These are phyloP conservation scores for Andrena cerasifolii DNA, from an alignment of 1,140 invertebrate genomes.

Conservation along the genomic window DNA sequence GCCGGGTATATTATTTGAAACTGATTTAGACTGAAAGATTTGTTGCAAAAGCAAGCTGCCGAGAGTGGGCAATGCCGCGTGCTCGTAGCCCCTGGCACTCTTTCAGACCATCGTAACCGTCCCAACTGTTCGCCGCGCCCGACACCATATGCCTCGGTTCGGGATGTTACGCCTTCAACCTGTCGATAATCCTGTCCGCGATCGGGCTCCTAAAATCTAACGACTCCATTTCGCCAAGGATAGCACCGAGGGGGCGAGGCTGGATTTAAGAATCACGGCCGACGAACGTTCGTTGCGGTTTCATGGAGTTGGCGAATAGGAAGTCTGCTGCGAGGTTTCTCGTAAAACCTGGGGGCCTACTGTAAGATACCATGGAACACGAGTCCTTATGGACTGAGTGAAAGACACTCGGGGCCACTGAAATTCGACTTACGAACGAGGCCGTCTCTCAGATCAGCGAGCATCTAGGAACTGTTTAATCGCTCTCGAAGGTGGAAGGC, in stretches of 20 bases:
- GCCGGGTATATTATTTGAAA: slow-evolving; percentile 78
- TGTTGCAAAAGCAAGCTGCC: slow-evolving; percentile 74
- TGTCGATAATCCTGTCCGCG: slow-evolving; percentile 64
- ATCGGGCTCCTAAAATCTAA: slow-evolving; percentile 57
- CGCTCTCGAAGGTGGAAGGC: not conserved
- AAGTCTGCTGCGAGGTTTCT: no score
- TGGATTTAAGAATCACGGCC: not conserved
- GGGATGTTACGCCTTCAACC: slow-evolving; percentile 66
- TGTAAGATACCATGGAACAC: no score
- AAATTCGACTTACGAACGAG: no score
- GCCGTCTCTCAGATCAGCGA: no score
- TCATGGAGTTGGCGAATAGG: no score
- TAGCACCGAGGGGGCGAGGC: no score
- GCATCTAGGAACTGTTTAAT: slow-evolving; percentile 4
- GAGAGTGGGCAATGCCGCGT: slow-evolving; percentile 52
- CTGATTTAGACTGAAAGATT: slow-evolving; percentile 81
- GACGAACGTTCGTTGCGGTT: no score
- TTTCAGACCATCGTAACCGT: slow-evolving; percentile 58
- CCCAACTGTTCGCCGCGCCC: slow-evolving; percentile 66
- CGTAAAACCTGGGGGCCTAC: no score
- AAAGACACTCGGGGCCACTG: no score
- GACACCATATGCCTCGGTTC: slow-evolving; percentile 38
- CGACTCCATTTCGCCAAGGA: slow-evolving; percentile 27
- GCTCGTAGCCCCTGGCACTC: slow-evolving; percentile 55
- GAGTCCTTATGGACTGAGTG: no score